phyloP scores from a whole-genome alignment of 1,140 invertebrate genomes.

The Ceratosolen fusciceps region DNA sequence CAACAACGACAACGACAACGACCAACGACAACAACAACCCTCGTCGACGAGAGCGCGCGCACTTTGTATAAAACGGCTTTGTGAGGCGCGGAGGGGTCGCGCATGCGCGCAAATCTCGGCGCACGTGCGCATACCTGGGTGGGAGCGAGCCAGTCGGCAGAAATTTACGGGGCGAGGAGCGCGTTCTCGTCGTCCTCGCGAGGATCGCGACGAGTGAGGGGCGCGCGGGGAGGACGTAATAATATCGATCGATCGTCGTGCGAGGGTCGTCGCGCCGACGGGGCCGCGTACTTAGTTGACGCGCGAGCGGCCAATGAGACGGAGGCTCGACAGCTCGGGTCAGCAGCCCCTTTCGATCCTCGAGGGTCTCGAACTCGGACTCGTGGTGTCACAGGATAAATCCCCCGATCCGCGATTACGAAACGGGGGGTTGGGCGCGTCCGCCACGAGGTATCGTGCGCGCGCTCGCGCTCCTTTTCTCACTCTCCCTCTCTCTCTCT shows the following conservation, averaged over 20 bases:
- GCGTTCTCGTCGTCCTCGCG: too few species aligned
- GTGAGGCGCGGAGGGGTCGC: neutral
- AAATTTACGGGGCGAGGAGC: neutral
- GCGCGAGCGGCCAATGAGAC: neutral
- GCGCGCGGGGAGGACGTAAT: neutral
- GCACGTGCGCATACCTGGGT: neutral
- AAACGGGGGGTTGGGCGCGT: too few species aligned
- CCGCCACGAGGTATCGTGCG: too few species aligned
- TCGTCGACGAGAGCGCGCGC: neutral
- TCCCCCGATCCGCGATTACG: neutral
- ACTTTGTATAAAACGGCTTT: neutral
- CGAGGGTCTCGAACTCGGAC: too few species aligned
- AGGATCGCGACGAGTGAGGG: neutral
- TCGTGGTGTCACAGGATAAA: neutral
- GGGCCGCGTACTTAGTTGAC: slow-evolving; percentile 1
- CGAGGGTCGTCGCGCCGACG: neutral
- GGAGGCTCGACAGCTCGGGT: neutral
- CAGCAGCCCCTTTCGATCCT: too few species aligned
- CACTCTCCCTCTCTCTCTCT: too few species aligned
- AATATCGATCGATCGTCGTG: slow-evolving; percentile 9
- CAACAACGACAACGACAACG: too few species aligned
- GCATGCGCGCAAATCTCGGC: neutral
- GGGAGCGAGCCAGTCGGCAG: neutral
- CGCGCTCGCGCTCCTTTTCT: too few species aligned
- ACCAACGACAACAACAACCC: too few species aligned